Base-by-base conservation (phyloP, 2,113 vertebrate species). In the Empidonax traillii region DNA sequence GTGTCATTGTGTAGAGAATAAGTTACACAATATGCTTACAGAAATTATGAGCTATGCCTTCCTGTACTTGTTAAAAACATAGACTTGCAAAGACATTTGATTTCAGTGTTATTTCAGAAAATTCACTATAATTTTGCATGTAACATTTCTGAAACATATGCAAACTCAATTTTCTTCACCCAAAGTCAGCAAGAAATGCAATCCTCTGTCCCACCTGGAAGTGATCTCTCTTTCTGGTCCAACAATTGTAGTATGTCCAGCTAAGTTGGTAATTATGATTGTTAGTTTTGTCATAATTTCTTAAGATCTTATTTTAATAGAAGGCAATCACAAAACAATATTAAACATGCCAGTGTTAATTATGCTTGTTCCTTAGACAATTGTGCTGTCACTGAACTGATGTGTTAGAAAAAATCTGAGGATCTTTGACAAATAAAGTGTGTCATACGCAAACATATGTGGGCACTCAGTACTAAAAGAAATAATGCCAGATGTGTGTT, bases 401-500 rank as follows among this genome's bases (percentile, higher is more conserved):
- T 3, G 8, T 51, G 52, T 86, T 90, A 51, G 39, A 87, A 96
- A 72, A 91, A 62, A 71, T 3, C 2, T 88, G 72, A 96, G 78
- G 92, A 84, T 37, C 43, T 93, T 84, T 95, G 95, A 96, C 92
- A 96, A 87, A 78, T 58, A 76, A 5, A 3, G 77, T 81, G 89
- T 88, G 90, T 89, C 87, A 62, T 93, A 79, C 12, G 58, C 65
- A 91, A 81, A 92, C 82, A 82, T 77, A 88, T 93, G 87, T 37
- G 80, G 85, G 74, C 63, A 91, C 46, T 93, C 74, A 39, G 17
- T 82, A 75, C 76, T 69, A 74, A 72, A 76, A 77, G 80, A 92
- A 96, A 93, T 91, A 92, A 88, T 95, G 91, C 80, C 94, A 97
- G 89, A 96, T 93, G 91, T 89, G 88, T 91, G 59, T 87, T 96